Conservation (phyloP, 1,140 invertebrate species). For the Aphidius ervi region DNA sequence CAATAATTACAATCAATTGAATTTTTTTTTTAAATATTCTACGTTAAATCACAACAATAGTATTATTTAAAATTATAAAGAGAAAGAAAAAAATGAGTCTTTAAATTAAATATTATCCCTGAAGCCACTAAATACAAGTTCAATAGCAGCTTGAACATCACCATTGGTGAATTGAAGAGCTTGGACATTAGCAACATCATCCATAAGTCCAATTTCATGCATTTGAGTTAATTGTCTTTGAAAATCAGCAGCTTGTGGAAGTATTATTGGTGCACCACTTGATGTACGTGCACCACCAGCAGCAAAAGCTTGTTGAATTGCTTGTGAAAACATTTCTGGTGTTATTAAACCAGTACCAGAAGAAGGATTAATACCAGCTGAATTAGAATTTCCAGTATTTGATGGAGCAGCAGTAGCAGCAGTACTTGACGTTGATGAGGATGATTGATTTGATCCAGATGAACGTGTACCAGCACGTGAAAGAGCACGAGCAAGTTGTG, state of each 20-base stretch:
- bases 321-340: conserved; percentile 57
- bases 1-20: too few species aligned
- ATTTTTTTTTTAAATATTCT: too few species aligned
- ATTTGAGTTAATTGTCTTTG: conserved; percentile 74
- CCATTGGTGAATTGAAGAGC: conserved; percentile 77
- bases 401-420: too few species aligned
- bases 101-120: conserved; percentile 35
- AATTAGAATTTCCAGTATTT: conserved; percentile 24
- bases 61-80: neutral
- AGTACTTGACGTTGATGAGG: conserved; percentile 32
- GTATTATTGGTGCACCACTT: conserved; percentile 22
- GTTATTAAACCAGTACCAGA: conserved; percentile 47
- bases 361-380: neutral
- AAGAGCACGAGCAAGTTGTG: conserved; percentile 54
- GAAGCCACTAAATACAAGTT: conserved; percentile 64
- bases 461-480: conserved; percentile 43
- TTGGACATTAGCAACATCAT: conserved; percentile 80
- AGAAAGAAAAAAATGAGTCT: neutral
- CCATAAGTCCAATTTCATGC: conserved; percentile 80
- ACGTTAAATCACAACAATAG: too few species aligned
- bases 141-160: conserved; percentile 83
- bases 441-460: conserved; percentile 25
- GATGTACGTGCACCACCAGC: conserved; percentile 30
- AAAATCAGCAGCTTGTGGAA: conserved; percentile 34
- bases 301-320: conserved; percentile 57